Evolutionary conservation across 2,113 vertebrate species (phyloP).

Genomic region (Abramis brama): DNA sequence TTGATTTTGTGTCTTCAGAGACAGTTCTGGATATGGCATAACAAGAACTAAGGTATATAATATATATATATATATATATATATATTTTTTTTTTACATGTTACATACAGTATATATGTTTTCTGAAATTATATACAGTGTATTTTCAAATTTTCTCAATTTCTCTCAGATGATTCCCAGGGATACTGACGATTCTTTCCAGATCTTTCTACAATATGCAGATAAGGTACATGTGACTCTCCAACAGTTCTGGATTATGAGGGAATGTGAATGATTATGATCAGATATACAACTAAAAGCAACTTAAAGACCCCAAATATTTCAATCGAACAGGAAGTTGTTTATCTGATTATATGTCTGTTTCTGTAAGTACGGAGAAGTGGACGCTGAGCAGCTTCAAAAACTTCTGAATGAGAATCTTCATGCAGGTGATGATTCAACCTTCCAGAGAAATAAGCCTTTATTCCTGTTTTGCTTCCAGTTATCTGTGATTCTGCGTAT

Average conservation of each 20-base stretch:
- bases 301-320: background rate
- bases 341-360: background rate
- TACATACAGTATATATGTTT: background rate
- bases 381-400: conserved; percentile 70
- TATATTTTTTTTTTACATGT: background rate
- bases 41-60: conserved; percentile 20
- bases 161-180: conserved; percentile 25
- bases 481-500: background rate
- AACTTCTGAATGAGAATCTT: conserved; percentile 67
- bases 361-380: conserved; percentile 69
- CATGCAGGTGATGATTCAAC: conserved; percentile 56
- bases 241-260: background rate
- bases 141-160: background rate
- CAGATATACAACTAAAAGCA: background rate
- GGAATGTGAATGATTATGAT: background rate
- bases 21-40: conserved; percentile 52
- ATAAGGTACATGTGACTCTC: conserved; percentile 40
- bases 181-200: conserved; percentile 42
- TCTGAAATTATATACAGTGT: background rate
- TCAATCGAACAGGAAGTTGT: background rate
- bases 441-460: too few relatives aligned
- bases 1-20: conserved; percentile 58
- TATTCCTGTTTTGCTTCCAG: background rate
- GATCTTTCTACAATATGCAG: conserved; percentile 65
- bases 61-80: too few relatives aligned